A percentile compares a stretch with the other conserved stretches of the same genome.
phyloP scores from a whole-genome alignment of 2,113 vertebrate genomes.

The Datnioides undecimradiatus region DNA sequence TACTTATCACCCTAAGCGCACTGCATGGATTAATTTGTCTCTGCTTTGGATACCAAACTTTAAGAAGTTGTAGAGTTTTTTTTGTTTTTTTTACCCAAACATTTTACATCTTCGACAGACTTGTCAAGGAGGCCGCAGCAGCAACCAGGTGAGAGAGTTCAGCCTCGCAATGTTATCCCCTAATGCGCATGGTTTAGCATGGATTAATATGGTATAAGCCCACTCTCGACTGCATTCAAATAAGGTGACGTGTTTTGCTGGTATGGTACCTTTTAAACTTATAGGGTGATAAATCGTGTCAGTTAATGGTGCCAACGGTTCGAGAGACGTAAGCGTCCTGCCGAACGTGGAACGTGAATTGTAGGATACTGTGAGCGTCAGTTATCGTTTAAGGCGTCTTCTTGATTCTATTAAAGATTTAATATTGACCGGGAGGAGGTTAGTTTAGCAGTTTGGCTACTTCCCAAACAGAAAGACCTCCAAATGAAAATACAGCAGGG shows the following conservation, averaged over 20 bases:
- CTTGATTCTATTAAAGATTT: too few species aligned
- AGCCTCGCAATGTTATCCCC: too few species aligned
- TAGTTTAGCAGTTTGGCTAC: not conserved
- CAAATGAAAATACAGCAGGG: too few species aligned
- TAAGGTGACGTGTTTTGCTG: not conserved
- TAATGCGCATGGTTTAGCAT: too few species aligned
- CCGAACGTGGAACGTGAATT: not conserved
- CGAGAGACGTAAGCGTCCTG: not conserved
- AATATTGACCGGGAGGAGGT: not conserved
- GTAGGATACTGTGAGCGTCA: not conserved
- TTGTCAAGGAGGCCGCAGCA: not conserved
- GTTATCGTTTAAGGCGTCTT: rapidly evolving
- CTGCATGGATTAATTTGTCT: not conserved
- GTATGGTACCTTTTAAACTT: not conserved
- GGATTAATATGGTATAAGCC: too few species aligned
- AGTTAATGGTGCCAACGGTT: not conserved
- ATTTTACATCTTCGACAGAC: not conserved
- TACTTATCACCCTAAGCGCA: not conserved
- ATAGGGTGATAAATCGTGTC: not conserved
- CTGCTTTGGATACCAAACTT: not conserved
- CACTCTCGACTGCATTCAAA: not conserved
- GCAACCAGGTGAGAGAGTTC: not conserved
- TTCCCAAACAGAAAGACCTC: not conserved
- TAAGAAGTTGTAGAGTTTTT: not conserved
- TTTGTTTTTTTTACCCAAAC: not conserved